Conservation (phyloP, 1,140 invertebrate genomes). For the Drosophila pseudoananassae region DNA sequence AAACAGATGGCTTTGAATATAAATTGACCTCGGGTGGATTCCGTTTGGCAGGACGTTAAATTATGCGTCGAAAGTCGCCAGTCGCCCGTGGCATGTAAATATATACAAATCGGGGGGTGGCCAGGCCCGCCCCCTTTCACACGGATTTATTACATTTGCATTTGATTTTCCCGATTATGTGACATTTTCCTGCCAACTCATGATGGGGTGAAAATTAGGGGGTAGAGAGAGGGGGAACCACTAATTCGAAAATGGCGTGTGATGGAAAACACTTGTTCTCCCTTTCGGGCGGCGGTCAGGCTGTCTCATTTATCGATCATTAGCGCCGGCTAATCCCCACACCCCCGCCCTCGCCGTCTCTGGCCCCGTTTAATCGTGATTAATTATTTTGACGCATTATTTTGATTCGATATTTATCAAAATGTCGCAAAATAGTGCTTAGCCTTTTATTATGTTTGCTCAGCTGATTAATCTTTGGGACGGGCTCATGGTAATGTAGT, state of each 20-base stretch:
- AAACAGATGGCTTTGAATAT: slow-evolving; percentile 56
- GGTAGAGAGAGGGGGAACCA: slow-evolving; percentile 9
- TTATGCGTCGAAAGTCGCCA: slow-evolving; percentile 63
- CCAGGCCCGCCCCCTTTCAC: slow-evolving; percentile 40
- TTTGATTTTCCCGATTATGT: slow-evolving; percentile 65
- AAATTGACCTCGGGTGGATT: slow-evolving; percentile 62
- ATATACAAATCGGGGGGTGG: slow-evolving; percentile 50
- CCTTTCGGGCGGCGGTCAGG: slow-evolving; percentile 11
- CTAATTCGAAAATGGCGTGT: slow-evolving; percentile 79
- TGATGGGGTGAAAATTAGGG: slow-evolving; percentile 30
- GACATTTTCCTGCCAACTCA: slow-evolving; percentile 54
- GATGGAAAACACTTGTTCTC: slow-evolving; percentile 71
- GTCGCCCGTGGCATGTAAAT: slow-evolving; percentile 45
- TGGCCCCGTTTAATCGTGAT: slow-evolving; percentile 71
- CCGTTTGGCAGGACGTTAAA: slow-evolving; percentile 53
- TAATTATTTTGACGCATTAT: slow-evolving; percentile 80
- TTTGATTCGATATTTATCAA: slow-evolving; percentile 82
- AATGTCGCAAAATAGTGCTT: slow-evolving; percentile 73
- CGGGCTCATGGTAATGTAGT: slow-evolving; percentile 20
- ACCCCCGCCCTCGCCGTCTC: background rate
- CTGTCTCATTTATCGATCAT: slow-evolving; percentile 75
- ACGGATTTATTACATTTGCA: slow-evolving; percentile 73
- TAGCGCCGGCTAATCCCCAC: slow-evolving; percentile 50
- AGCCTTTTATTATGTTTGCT: slow-evolving; percentile 80
- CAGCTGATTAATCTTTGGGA: slow-evolving; percentile 70